Evolutionary conservation across 2,113 vertebrate species (phyloP).

Genomic region (Acanthochromis polyacanthus): DNA sequence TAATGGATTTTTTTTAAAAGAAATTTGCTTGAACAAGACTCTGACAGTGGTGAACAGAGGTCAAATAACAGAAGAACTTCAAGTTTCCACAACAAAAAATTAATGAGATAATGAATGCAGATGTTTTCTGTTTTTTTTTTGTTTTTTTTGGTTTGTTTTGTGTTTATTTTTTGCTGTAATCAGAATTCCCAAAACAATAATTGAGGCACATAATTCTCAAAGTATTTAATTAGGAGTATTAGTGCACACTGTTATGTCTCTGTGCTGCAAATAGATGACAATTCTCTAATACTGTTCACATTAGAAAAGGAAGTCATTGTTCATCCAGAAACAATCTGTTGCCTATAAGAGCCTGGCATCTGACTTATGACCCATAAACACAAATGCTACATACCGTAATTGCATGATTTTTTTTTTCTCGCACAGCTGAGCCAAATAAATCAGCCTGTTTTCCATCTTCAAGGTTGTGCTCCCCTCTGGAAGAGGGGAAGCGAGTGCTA

Average conservation of each 20-base stretch:
- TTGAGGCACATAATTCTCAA: neutral
- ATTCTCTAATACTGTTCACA: neutral
- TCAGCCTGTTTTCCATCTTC: slow-evolving; percentile 42
- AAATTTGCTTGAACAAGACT: no score
- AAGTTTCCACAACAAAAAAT: neutral
- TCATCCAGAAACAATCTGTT: slow-evolving; percentile 35
- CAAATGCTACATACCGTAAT: slow-evolving; percentile 34
- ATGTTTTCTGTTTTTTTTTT: neutral
- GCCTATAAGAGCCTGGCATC: slow-evolving; percentile 5
- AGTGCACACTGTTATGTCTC: neutral
- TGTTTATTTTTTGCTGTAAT: neutral
- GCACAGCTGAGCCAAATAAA: slow-evolving; percentile 42
- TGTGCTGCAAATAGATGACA: neutral
- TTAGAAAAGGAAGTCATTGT: neutral
- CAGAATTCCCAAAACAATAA: neutral
- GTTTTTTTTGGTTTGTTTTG: no score
- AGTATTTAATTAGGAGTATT: slow-evolving; percentile 9
- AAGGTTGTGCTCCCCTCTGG: slow-evolving; percentile 57
- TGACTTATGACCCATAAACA: slow-evolving; percentile 29
- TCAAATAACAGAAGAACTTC: neutral
- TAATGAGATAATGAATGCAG: neutral
- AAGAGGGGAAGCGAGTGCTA: neutral
- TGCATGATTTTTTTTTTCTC: slow-evolving; percentile 21
- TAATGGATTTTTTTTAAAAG: no score
- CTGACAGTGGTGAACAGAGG: neutral